These are phyloP conservation scores for Halocaridina rubra DNA, from an alignment of 2,888 invertebrate species.

Conservation along the genomic window DNA sequence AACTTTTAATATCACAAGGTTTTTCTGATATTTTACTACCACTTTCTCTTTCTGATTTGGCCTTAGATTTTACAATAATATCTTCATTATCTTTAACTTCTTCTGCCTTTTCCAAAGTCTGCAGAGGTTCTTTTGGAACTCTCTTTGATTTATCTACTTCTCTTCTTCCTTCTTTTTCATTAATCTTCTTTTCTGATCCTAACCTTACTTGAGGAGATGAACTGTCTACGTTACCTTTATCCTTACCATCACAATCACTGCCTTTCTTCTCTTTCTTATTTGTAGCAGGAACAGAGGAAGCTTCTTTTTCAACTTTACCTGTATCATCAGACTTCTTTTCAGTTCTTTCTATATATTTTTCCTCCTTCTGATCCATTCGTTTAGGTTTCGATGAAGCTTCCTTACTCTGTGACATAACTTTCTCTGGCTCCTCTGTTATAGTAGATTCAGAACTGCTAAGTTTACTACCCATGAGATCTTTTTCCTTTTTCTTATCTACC, in stretches of 20 bases:
- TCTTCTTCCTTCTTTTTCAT: too few relatives aligned
- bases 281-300: background rate
- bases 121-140: background rate
- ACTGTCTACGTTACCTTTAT: background rate
- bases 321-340: background rate
- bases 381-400: background rate
- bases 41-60: background rate
- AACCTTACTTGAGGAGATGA: too few relatives aligned
- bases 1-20: background rate
- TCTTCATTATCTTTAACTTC: background rate
- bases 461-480: background rate
- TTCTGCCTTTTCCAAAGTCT: background rate
- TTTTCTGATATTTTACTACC: background rate
- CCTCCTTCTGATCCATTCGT: background rate
- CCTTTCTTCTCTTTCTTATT: background rate
- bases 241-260: background rate
- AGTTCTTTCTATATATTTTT: background rate
- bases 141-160: background rate
- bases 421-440: background rate
- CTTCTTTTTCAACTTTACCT: background rate
- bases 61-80: background rate
- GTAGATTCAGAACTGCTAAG: background rate
- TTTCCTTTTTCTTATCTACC: background rate
- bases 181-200: too few relatives aligned
- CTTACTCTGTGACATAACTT: background rate